These are phyloP conservation scores for Corythornis cristatus DNA, from an alignment of 2,113 vertebrate species.

Conservation along the genomic window DNA sequence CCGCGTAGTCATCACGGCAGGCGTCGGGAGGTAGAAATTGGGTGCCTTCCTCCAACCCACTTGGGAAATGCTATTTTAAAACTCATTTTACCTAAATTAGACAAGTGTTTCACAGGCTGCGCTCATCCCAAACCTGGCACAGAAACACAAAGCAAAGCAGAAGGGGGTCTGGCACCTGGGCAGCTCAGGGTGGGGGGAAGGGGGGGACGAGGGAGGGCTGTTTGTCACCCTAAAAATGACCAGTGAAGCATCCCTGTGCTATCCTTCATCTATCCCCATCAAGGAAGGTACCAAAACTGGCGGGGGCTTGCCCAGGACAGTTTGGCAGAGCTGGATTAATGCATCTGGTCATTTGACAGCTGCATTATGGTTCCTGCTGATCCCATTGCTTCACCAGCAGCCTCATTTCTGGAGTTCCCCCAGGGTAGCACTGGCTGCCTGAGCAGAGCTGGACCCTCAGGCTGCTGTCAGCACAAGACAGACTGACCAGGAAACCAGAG, in stretches of 20 bases:
- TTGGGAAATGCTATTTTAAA: constrained; percentile 2
- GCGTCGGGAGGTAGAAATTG: neutral
- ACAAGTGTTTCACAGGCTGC: neutral
- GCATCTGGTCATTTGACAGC: neutral
- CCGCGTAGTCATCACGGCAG: rapidly evolving
- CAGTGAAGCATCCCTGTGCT: neutral
- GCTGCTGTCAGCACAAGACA: rapidly evolving
- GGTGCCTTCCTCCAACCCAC: constrained; percentile 1
- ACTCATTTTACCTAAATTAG: neutral
- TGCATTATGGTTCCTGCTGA: neutral
- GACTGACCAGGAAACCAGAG: neutral
- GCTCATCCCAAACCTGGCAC: neutral
- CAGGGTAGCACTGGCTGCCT: neutral
- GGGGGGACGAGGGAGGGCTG: neutral
- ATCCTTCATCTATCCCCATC: rapidly evolving
- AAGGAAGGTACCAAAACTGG: neutral
- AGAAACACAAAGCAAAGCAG: neutral
- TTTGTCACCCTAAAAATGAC: neutral
- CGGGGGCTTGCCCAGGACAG: neutral
- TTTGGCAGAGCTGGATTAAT: neutral
- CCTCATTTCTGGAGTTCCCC: rapidly evolving
- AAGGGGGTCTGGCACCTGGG: neutral
- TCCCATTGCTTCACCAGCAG: neutral
- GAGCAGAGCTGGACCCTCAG: neutral
- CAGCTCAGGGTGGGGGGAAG: neutral